Evolutionary conservation across 2,888 invertebrate species (phyloP).

Genomic region (Phyto melanocephala): DNA sequence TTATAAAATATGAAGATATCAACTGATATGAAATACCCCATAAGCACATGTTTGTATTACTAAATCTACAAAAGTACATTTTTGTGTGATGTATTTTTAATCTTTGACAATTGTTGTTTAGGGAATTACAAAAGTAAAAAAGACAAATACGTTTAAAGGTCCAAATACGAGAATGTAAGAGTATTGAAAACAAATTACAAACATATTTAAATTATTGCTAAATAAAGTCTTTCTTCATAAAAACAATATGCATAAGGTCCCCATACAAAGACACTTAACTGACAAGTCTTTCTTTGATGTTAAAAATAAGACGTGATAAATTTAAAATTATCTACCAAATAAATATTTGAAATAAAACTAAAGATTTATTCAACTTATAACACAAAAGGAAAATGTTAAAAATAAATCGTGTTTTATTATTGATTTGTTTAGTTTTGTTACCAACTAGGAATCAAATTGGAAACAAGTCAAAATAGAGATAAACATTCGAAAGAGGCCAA

Average conservation of each 20-base stretch:
- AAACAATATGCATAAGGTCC: background rate
- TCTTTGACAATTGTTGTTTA: slow-evolving; percentile 65
- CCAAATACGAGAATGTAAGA: background rate
- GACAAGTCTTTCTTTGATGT: slow-evolving; percentile 42
- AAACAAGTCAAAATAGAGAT: background rate
- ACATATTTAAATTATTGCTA: background rate
- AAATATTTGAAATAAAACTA: background rate
- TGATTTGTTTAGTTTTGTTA: slow-evolving; percentile 24
- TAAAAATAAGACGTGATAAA: slow-evolving; percentile 50
- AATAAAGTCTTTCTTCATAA: background rate
- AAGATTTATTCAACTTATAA: background rate
- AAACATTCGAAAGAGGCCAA: too few species aligned
- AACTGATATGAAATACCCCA: slow-evolving; percentile 4
- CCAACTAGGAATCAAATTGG: background rate
- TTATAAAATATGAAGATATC: background rate
- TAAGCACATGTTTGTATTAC: background rate
- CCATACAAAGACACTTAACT: background rate
- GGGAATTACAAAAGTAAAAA: slow-evolving; percentile 64
- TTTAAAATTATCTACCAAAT: slow-evolving; percentile 16
- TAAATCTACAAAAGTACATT: background rate
- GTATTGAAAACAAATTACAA: slow-evolving; percentile 30
- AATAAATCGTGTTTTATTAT: slow-evolving; percentile 11
- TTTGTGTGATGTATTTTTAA: slow-evolving; percentile 67
- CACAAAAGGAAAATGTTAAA: background rate
- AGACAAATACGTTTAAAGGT: slow-evolving; percentile 34